phyloP scores from a whole-genome alignment of 2,888 invertebrate genomes.

The Erebia aethiops region DNA sequence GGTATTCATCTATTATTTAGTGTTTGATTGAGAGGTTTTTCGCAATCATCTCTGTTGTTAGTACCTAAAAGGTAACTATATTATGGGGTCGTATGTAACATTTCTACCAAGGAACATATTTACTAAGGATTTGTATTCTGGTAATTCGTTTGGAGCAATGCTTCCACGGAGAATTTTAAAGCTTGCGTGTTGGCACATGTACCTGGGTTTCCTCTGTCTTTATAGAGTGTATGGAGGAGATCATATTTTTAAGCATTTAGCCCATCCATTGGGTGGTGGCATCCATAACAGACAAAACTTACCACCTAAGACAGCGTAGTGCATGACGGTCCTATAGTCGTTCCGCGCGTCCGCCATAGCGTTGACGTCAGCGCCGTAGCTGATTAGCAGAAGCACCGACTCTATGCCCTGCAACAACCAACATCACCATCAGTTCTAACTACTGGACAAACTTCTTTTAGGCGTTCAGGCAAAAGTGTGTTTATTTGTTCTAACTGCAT shows the following conservation, averaged over 20 bases:
- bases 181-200: background rate
- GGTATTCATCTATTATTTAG: too few species aligned
- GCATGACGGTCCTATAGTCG: constrained; percentile 93
- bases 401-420: constrained; percentile 85
- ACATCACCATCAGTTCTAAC: background rate
- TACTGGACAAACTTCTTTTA: too few species aligned
- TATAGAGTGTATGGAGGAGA: background rate
- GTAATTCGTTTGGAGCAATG: background rate
- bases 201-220: background rate
- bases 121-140: too few species aligned
- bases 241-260: background rate
- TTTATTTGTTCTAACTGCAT: too few species aligned
- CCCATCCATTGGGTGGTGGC: background rate
- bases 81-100: too few species aligned
- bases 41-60: too few species aligned
- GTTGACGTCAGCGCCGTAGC: constrained; percentile 93
- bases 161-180: background rate
- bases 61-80: too few species aligned
- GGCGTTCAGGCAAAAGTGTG: too few species aligned
- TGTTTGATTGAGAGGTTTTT: too few species aligned
- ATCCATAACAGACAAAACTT: constrained; percentile 13
- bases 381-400: constrained; percentile 88
- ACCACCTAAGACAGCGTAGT: constrained; percentile 89
- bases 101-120: background rate
- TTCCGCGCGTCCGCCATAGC: constrained; percentile 93